Percentiles rank a stretch among this genome's conserved stretches.
Conservation (phyloP, 2,888 invertebrate genomes). For the Pardosa pseudoannulata region DNA sequence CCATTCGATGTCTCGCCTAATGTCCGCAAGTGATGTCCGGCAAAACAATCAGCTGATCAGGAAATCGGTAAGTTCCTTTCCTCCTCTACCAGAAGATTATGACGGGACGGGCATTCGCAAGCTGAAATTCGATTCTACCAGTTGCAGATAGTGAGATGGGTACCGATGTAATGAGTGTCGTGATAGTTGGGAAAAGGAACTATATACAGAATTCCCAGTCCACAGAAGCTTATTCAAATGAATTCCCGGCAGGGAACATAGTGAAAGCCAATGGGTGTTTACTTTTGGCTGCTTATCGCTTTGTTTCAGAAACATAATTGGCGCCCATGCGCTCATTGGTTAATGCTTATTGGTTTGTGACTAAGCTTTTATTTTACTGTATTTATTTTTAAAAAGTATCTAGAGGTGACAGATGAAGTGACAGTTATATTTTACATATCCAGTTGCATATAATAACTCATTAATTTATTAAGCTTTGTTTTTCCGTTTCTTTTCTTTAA, state of each 20-base stretch:
- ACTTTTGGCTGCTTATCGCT: slow-evolving; percentile 71
- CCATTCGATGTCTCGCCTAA: slow-evolving; percentile 17
- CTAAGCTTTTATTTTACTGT: no score
- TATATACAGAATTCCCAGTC: slow-evolving; percentile 64
- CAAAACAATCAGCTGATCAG: slow-evolving; percentile 66
- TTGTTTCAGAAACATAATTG: neutral
- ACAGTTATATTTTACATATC: no score
- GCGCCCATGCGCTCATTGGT: no score
- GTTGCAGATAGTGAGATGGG: slow-evolving; percentile 18
- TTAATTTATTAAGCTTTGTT: no score
- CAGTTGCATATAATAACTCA: no score
- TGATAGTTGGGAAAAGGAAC: slow-evolving; percentile 39
- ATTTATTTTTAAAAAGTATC: no score
- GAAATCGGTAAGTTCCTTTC: slow-evolving; percentile 52
- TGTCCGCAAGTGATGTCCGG: slow-evolving; percentile 56
- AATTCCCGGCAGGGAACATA: slow-evolving; percentile 30
- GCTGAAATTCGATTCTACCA: neutral
- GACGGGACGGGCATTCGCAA: neutral
- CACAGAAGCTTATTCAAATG: slow-evolving; percentile 56
- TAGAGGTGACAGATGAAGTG: no score
- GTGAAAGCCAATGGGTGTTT: slow-evolving; percentile 56
- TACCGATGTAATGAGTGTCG: slow-evolving; percentile 7
- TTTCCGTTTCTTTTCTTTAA: no score
- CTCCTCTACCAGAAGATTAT: neutral
- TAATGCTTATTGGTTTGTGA: no score